A percentile compares a stretch with the other conserved stretches of the same genome.
These are phyloP conservation scores for Griposia aprilina DNA, from an alignment of 2,888 invertebrate genomes.

Conservation along the genomic window DNA sequence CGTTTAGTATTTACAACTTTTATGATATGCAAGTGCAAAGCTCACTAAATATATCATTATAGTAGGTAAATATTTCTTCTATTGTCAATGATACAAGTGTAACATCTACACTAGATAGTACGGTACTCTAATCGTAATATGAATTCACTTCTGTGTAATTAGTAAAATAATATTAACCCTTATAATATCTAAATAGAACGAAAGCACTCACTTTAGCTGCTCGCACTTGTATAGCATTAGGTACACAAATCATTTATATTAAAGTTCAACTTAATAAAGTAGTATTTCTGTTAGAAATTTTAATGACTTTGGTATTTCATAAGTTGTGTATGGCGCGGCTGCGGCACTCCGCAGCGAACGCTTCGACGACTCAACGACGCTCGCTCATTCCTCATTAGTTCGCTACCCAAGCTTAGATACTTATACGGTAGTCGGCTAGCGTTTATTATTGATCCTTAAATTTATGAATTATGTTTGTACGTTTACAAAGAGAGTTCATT, in stretches of 20 bases:
- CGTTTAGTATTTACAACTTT: conserved; percentile 85
- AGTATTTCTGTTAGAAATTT: conserved; percentile 88
- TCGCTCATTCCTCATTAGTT: conserved; percentile 68
- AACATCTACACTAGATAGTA: conserved; percentile 81
- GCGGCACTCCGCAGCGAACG: conserved; percentile 40
- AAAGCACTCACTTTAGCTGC: conserved; percentile 86
- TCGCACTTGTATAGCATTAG: conserved; percentile 89
- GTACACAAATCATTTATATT: conserved; percentile 86
- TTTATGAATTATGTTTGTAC: conserved; percentile 88
- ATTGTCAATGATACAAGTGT: conserved; percentile 80
- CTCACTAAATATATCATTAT: conserved; percentile 86
- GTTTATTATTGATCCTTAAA: conserved; percentile 86
- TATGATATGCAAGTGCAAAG: conserved; percentile 91
- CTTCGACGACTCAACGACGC: conserved; percentile 63
- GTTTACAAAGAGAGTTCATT: conserved; percentile 90
- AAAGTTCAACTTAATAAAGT: conserved; percentile 85
- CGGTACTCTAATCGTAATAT: conserved; percentile 74
- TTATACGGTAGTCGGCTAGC: conserved; percentile 86
- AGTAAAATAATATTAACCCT: conserved; percentile 80
- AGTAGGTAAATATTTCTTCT: conserved; percentile 74
- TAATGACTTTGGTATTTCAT: conserved; percentile 89
- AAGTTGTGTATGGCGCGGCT: conserved; percentile 72
- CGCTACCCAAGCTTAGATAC: conserved; percentile 81
- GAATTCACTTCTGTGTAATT: conserved; percentile 72
- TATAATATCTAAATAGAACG: conserved; percentile 82